Evolutionary conservation across 1,140 invertebrate genomes (phyloP), one percentile per base, ranked within the genome.

Genomic region (Ceratosolen solmsi): DNA sequence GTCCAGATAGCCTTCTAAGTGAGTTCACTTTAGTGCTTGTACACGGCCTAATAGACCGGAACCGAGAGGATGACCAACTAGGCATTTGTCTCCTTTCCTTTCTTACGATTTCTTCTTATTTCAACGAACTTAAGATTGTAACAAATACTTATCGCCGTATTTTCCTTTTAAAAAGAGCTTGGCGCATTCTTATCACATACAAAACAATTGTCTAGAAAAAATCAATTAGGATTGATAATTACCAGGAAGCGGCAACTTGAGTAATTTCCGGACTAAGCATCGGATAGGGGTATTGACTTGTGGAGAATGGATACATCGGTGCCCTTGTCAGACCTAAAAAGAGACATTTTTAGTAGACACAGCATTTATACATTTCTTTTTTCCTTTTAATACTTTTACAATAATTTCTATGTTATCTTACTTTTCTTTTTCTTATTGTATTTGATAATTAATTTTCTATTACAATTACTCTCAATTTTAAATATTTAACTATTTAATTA

Each of bases 201-300:
- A 3, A 60, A 76, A n/a, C 15, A 25, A 38, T 22, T 1, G 8
- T 15, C 4, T 30, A 56, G 7, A 70, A 27, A 25, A 41, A 70
- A 7, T 8, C 22, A 65, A 65, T 65, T 38, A 70, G 17, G 8
- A 8, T 20, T 36, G 0, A 3, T 80, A 94, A 96, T 96, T 93
- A 98, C 97, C 97, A 98, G 88, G 96, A 95, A 74, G 96, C 94
- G 84, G 95, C 96, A 86, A 98, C 96, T 94, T 98, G 97, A 89
- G 97, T 96, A 94, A 98, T 97, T 91, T 99, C 98, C 84, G 97
- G 96, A 91, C 96, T 96, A 87, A 98, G 95, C 94, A 98, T 96
- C 87, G 97, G 96, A 92, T 98, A 98, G 68, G 97, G 96, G 91
- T 98, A 98, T 90, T 97, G 97, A 86, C 94, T 95, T 87, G 96